phyloP scores from a whole-genome alignment of 2,797 vertebrate species.

The Myripristis jacobus region DNA sequence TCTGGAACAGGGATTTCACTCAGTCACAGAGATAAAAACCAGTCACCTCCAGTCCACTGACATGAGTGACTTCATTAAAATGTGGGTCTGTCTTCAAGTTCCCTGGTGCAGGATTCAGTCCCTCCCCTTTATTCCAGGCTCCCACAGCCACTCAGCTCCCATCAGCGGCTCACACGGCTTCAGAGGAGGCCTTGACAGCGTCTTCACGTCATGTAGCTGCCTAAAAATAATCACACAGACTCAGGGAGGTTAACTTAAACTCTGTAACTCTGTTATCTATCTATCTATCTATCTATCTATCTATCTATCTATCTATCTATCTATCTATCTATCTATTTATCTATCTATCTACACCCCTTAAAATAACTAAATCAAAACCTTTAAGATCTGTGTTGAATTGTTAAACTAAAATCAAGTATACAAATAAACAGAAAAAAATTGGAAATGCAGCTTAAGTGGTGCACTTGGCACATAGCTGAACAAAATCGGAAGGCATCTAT shows the following conservation, averaged over 20 bases:
- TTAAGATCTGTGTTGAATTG: too few species aligned
- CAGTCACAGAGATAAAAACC: conserved; percentile 31
- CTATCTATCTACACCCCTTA: too few species aligned
- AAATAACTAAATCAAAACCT: too few species aligned
- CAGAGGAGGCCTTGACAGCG: neutral
- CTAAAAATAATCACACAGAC: neutral
- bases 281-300: too few species aligned
- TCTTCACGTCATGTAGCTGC: neutral
- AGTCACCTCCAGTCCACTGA: conserved; percentile 19
- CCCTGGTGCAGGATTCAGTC: conserved; percentile 49
- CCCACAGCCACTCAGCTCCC: conserved; percentile 2
- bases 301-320: too few species aligned
- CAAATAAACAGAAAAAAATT: too few species aligned
- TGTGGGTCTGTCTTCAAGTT: conserved; percentile 54
- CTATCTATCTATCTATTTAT: too few species aligned
- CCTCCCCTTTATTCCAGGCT: conserved; percentile 62
- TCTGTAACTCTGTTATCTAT: too few species aligned
- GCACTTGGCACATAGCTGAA: too few species aligned
- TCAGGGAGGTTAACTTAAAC: neutral
- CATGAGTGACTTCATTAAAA: conserved; percentile 61
- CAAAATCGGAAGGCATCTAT: too few species aligned
- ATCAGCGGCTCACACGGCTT: conserved; percentile 31
- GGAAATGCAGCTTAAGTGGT: too few species aligned
- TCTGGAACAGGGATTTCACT: conserved; percentile 31
- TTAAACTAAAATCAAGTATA: too few species aligned